These are phyloP conservation scores for Polymixis flavicincta DNA, from an alignment of 2,888 invertebrate genomes.

Conservation along the genomic window DNA sequence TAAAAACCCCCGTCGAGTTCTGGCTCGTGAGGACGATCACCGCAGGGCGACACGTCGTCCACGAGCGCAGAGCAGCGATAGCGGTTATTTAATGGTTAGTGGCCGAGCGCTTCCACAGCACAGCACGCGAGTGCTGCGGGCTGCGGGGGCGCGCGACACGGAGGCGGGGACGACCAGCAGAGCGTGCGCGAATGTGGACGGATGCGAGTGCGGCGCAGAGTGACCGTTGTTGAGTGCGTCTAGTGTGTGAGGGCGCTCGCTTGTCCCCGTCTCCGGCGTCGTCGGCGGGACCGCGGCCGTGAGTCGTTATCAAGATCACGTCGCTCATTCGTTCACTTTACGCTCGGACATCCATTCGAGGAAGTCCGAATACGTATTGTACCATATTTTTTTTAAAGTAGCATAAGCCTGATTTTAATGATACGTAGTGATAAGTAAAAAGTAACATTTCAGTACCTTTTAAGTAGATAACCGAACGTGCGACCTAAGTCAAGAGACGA, in stretches of 20 bases:
- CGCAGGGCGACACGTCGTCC: conserved; percentile 72
- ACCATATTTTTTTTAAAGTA: conserved; percentile 88
- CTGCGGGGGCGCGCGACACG: conserved; percentile 80
- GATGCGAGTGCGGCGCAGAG: conserved; percentile 79
- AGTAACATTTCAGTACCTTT: conserved; percentile 88
- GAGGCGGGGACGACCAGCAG: conserved; percentile 88
- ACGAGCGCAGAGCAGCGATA: conserved; percentile 85
- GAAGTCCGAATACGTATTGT: conserved; percentile 87
- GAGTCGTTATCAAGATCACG: conserved; percentile 88
- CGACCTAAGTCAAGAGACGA: conserved; percentile 90
- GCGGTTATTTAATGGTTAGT: conserved; percentile 86
- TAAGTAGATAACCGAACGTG: conserved; percentile 90
- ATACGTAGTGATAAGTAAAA: conserved; percentile 87
- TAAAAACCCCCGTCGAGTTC: conserved; percentile 87
- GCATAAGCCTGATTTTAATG: conserved; percentile 87
- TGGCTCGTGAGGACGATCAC: conserved; percentile 77
- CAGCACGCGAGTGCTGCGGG: conserved; percentile 76
- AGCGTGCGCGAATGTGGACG: conserved; percentile 87
- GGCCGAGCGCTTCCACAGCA: conserved; percentile 82
- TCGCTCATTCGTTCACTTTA: conserved; percentile 90
- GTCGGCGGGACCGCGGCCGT: conserved; percentile 87
- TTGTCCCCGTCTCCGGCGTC: conserved; percentile 89
- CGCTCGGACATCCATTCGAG: conserved; percentile 82
- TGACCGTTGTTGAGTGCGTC: conserved; percentile 74
- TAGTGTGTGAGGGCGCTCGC: conserved; percentile 83